Conservation (phyloP, 1,140 invertebrate species). For the Lucilia cuprina region DNA sequence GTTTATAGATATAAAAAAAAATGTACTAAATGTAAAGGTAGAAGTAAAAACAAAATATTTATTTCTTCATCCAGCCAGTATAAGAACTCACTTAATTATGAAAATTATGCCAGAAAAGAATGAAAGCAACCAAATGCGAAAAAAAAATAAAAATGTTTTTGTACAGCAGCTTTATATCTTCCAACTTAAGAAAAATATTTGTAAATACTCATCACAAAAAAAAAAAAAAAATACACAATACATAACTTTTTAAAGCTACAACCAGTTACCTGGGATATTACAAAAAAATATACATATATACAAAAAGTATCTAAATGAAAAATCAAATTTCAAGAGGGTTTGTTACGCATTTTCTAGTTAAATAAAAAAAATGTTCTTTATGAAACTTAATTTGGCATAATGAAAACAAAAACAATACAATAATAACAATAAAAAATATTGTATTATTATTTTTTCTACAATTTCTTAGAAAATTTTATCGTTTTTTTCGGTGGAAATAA, state of each 20-base stretch:
- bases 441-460: not conserved
- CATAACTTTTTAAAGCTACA: no score
- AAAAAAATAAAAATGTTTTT: no score
- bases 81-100: conserved; percentile 21
- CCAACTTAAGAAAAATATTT: no score
- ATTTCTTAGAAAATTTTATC: not conserved
- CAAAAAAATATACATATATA: not conserved
- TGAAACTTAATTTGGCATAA: not conserved
- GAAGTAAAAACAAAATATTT: not conserved
- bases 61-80: not conserved
- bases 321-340: conserved; percentile 12
- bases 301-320: not conserved
- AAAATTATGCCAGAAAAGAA: conserved; percentile 15
- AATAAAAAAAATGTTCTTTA: not conserved
- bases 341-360: not conserved
- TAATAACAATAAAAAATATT: not conserved
- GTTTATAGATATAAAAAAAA: not conserved
- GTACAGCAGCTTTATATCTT: no score
- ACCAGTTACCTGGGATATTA: no score
- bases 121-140: not conserved
- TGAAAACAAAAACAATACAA: not conserved
- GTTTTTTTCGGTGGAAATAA: not conserved
- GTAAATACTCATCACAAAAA: no score
- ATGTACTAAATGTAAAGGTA: not conserved
- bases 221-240: no score